These are phyloP conservation scores for Misgurnus anguillicaudatus DNA, from an alignment of 2,113 vertebrate species.

Conservation along the genomic window DNA sequence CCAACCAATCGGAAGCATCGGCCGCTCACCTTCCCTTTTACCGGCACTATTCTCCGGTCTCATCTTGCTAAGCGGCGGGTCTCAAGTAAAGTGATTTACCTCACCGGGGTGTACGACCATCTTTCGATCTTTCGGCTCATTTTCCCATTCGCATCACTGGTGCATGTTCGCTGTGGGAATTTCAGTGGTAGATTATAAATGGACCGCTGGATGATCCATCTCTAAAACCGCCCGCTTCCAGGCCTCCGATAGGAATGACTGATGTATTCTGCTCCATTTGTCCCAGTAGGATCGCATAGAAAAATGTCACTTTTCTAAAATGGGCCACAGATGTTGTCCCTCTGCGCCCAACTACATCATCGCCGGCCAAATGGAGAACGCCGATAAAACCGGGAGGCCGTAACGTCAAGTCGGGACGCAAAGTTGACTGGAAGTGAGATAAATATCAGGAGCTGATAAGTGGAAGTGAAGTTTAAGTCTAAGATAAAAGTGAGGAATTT, in stretches of 20 bases:
- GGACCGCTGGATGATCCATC: constrained; percentile 19
- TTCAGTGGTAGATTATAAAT: constrained; percentile 20
- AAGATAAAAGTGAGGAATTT: constrained; percentile 42
- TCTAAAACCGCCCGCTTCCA: constrained; percentile 4
- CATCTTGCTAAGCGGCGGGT: constrained; percentile 27
- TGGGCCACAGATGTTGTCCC: constrained; percentile 21
- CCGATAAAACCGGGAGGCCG: neutral
- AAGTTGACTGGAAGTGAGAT: constrained; percentile 20
- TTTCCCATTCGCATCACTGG: constrained; percentile 7
- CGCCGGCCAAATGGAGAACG: neutral
- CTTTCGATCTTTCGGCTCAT: neutral
- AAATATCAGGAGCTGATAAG: neutral
- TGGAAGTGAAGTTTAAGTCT: constrained; percentile 17
- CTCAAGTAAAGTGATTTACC: constrained; percentile 33
- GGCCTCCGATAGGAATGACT: constrained; percentile 30
- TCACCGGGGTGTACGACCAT: constrained; percentile 25
- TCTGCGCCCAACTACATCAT: neutral
- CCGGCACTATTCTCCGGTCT: neutral
- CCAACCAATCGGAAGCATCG: neutral
- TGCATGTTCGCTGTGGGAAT: constrained; percentile 17
- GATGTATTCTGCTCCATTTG: constrained; percentile 32
- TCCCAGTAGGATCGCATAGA: constrained; percentile 30
- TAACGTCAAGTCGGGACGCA: neutral
- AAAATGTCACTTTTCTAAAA: constrained; percentile 31
- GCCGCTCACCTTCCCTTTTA: neutral